These are phyloP conservation scores for Callimorpha dominula DNA, from an alignment of 2,888 invertebrate species.

Conservation along the genomic window DNA sequence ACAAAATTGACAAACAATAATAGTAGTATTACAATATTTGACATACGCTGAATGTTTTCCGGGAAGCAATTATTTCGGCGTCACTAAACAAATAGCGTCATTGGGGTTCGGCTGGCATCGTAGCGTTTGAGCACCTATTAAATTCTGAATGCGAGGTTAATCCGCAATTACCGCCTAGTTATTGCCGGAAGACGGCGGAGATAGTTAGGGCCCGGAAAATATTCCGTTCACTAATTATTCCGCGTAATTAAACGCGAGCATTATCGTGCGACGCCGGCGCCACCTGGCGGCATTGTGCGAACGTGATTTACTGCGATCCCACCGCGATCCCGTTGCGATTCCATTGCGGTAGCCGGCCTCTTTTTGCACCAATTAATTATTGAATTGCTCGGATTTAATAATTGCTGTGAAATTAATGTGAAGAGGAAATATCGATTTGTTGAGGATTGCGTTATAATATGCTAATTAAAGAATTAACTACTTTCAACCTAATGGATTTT, in stretches of 20 bases:
- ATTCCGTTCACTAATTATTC: conserved; percentile 87
- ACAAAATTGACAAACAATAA: conserved; percentile 46
- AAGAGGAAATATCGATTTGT: conserved; percentile 67
- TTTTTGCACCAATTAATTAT: conserved; percentile 86
- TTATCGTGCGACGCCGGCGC: conserved; percentile 85
- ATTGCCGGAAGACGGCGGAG: conserved; percentile 86
- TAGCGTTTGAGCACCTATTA: conserved; percentile 81
- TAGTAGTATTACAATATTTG: conserved; percentile 42
- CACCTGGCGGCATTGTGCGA: conserved; percentile 85
- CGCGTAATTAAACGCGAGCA: conserved; percentile 86
- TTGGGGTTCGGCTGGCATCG: conserved; percentile 69
- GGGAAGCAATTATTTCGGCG: conserved; percentile 77
- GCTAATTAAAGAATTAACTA: conserved; percentile 33
- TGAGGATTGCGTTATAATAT: conserved; percentile 38
- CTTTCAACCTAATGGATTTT: conserved; percentile 19
- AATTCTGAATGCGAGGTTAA: conserved; percentile 85
- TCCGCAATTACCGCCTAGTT: conserved; percentile 86
- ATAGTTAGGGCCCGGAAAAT: conserved; percentile 87
- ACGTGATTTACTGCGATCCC: conserved; percentile 85
- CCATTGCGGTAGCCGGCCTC: conserved; percentile 77
- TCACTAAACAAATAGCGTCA: conserved; percentile 80
- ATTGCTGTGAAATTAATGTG: conserved; percentile 83
- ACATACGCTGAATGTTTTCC: conserved; percentile 66
- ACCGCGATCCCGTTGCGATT: conserved; percentile 79
- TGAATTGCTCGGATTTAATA: conserved; percentile 84